Conservation (phyloP, 2,888 invertebrate species). For the Holacanthella duospinosa region DNA sequence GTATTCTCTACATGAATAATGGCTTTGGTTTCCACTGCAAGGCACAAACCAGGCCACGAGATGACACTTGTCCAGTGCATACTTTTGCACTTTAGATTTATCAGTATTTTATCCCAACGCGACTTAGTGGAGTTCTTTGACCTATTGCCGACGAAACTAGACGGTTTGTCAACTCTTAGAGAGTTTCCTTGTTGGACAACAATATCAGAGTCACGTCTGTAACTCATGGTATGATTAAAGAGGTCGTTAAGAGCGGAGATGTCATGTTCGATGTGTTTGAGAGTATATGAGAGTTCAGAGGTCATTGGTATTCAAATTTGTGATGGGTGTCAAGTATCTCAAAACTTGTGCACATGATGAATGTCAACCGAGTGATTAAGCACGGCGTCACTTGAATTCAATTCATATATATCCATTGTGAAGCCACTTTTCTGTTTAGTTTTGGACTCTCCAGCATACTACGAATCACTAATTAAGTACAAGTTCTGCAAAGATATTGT, state of each 20-base stretch:
- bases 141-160: not conserved
- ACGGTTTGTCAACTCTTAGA: too few relatives aligned
- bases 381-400: constrained; percentile 49
- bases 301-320: constrained; percentile 62
- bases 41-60: constrained; percentile 36
- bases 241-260: constrained; percentile 47
- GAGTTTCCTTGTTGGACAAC: constrained; percentile 23
- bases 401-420: constrained; percentile 25
- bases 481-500: constrained; percentile 34
- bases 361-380: constrained; percentile 50
- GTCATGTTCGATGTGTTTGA: constrained; percentile 41
- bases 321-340: constrained; percentile 42
- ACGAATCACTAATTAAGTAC: constrained; percentile 26
- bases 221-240: constrained; percentile 49
- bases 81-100: too few relatives aligned
- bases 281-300: constrained; percentile 56
- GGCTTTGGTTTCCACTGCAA: constrained; percentile 37
- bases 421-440: constrained; percentile 25
- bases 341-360: constrained; percentile 46
- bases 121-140: constrained; percentile 17
- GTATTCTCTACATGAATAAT: constrained; percentile 40
- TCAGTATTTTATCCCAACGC: constrained; percentile 18
- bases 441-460: constrained; percentile 21
- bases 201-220: constrained; percentile 45
- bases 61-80: constrained; percentile 32